These are phyloP conservation scores for Herminia tarsipennalis DNA, from an alignment of 2,888 invertebrate genomes.

Conservation along the genomic window DNA sequence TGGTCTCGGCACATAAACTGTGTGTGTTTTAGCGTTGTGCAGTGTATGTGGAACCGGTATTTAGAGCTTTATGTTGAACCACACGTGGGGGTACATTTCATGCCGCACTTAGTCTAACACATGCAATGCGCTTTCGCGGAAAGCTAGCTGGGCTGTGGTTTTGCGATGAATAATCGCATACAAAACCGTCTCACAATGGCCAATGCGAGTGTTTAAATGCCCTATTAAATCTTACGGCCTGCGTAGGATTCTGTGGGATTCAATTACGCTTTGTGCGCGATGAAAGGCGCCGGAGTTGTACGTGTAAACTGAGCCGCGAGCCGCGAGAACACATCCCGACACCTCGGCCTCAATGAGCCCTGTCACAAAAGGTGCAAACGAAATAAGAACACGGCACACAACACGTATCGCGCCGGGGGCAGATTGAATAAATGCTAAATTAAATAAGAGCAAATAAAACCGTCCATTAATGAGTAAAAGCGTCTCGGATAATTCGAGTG, in stretches of 20 bases:
- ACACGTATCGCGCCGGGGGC: slow-evolving; percentile 74
- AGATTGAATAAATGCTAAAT: slow-evolving; percentile 86
- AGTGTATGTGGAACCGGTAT: slow-evolving; percentile 49
- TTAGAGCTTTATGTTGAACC: slow-evolving; percentile 58
- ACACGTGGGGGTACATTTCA: slow-evolving; percentile 61
- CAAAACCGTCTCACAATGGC: slow-evolving; percentile 82
- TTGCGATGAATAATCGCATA: slow-evolving; percentile 81
- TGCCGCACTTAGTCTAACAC: slow-evolving; percentile 69
- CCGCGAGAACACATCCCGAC: slow-evolving; percentile 82
- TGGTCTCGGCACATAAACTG: slow-evolving; percentile 38
- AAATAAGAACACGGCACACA: slow-evolving; percentile 71
- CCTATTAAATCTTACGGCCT: slow-evolving; percentile 84
- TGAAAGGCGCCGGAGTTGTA: slow-evolving; percentile 81
- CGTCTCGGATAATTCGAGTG: slow-evolving; percentile 73
- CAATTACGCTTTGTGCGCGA: slow-evolving; percentile 84
- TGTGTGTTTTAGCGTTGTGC: slow-evolving; percentile 47
- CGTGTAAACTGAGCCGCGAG: slow-evolving; percentile 81
- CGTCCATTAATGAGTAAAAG: slow-evolving; percentile 77
- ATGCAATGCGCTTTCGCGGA: slow-evolving; percentile 69
- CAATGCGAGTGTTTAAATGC: slow-evolving; percentile 85
- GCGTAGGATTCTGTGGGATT: slow-evolving; percentile 85
- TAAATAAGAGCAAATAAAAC: slow-evolving; percentile 85
- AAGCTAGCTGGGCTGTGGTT: slow-evolving; percentile 75
- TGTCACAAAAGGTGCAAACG: slow-evolving; percentile 83
- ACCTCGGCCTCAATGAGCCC: slow-evolving; percentile 83